Evolutionary conservation across 64 coral and sea anemone species (phyloP).

Genomic region (Montipora efflorescens): DNA sequence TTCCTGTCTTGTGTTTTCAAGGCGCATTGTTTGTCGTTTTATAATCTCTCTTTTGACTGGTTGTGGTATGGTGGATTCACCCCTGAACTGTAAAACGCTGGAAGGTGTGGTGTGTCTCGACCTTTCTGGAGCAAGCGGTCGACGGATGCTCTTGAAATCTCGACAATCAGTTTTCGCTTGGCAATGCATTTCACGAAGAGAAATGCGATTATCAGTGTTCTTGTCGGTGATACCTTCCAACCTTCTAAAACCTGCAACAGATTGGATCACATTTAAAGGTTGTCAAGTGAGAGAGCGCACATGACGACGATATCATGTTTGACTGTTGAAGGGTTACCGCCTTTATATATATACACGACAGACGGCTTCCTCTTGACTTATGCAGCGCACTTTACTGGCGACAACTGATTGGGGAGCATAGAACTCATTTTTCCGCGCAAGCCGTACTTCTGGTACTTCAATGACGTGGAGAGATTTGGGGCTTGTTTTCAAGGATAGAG

Average conservation of each 20-base stretch:
- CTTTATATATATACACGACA: no score
- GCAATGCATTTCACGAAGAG: not conserved
- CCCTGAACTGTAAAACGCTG: not conserved
- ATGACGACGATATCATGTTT: no score
- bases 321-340: no score
- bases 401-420: no score
- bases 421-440: no score
- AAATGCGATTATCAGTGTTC: not conserved
- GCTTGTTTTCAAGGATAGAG: no score
- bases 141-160: constrained; percentile 60
- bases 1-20: not conserved
- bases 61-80: constrained; percentile 28
- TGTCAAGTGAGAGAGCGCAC: no score
- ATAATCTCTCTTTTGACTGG: constrained; percentile 41
- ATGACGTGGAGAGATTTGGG: no score
- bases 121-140: constrained; percentile 37
- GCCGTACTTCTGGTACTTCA: no score
- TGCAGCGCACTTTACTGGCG: no score
- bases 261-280: not conserved
- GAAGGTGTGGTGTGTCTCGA: not conserved
- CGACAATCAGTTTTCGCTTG: not conserved
- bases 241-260: not conserved
- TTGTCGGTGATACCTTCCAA: constrained; percentile 15
- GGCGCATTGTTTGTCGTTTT: not conserved
- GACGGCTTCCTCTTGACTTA: no score